phyloP scores from a whole-genome alignment of 37 sponge, comb jelly and placozoan genomes.

The Cliona cf. orientalis region DNA sequence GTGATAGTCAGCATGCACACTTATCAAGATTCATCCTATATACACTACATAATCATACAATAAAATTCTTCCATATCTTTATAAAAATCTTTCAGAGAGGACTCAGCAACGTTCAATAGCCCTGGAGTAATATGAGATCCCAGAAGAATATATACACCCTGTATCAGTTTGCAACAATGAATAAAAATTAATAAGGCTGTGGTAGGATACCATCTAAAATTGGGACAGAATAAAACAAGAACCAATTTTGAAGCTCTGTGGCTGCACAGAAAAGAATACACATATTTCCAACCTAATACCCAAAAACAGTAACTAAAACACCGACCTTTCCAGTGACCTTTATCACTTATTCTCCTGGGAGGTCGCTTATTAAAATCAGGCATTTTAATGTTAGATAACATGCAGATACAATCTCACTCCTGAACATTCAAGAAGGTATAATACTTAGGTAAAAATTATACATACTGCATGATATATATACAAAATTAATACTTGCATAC shows the following conservation, averaged over 20 bases:
- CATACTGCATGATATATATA: no score
- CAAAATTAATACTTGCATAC: no score
- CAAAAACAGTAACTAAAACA: no score
- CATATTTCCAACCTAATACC: no score
- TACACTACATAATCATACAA: not conserved
- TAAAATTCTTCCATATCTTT: not conserved
- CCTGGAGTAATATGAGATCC: not conserved
- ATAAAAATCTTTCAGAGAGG: not conserved
- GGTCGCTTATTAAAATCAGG: not conserved
- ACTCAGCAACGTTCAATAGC: not conserved
- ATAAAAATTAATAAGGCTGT: not conserved
- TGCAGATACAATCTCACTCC: no score
- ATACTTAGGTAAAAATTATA: no score
- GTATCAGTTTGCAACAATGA: not conserved
- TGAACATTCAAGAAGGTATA: no score
- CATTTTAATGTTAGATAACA: not conserved
- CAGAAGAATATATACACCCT: not conserved
- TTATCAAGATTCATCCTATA: no score
- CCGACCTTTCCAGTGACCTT: slow-evolving; percentile 1
- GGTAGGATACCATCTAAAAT: not conserved
- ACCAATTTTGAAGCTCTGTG: not conserved
- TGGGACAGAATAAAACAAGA: not conserved
- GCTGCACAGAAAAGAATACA: not conserved
- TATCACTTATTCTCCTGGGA: not conserved
- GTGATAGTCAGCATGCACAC: no score